These are phyloP conservation scores for Moxostoma hubbsi DNA, from an alignment of 2,797 vertebrate species.

Conservation along the genomic window DNA sequence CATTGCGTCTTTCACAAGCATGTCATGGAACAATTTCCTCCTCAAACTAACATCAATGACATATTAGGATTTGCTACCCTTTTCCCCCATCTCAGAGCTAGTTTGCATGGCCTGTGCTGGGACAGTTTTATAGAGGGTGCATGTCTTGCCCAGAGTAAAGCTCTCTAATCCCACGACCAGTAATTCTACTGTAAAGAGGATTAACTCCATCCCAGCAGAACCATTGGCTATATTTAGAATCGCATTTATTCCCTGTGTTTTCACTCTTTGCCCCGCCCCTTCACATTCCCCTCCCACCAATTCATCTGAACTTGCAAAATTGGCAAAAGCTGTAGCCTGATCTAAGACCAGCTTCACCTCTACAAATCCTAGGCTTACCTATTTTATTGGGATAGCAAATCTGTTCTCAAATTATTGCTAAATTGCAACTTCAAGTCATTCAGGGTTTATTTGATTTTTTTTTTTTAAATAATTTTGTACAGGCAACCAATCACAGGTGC, in stretches of 20 bases:
- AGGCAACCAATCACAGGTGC: too few species aligned
- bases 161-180: conserved; percentile 87
- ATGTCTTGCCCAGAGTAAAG: conserved; percentile 79
- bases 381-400: too few species aligned
- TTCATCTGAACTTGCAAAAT: conserved; percentile 24
- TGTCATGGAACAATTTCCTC: background rate
- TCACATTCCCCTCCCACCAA: conserved; percentile 50
- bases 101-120: conserved; percentile 69
- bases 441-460: too few species aligned
- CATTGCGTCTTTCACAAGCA: too few species aligned
- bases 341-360: conserved; percentile 1
- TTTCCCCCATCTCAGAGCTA: conserved; percentile 50
- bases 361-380: background rate
- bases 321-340: background rate
- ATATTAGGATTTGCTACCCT: background rate
- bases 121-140: conserved; percentile 77
- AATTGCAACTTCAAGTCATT: too few species aligned
- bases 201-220: conserved; percentile 86
- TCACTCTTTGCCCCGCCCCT: conserved; percentile 62
- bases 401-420: too few species aligned
- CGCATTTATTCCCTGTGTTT: conserved; percentile 65
- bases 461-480: too few species aligned
- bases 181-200: conserved; percentile 91
- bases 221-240: conserved; percentile 90
- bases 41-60: background rate